A percentile compares a stretch with the other conserved stretches of the same genome.
These are phyloP conservation scores for Caretta caretta DNA, from an alignment of 2,113 vertebrate species.

Conservation along the genomic window DNA sequence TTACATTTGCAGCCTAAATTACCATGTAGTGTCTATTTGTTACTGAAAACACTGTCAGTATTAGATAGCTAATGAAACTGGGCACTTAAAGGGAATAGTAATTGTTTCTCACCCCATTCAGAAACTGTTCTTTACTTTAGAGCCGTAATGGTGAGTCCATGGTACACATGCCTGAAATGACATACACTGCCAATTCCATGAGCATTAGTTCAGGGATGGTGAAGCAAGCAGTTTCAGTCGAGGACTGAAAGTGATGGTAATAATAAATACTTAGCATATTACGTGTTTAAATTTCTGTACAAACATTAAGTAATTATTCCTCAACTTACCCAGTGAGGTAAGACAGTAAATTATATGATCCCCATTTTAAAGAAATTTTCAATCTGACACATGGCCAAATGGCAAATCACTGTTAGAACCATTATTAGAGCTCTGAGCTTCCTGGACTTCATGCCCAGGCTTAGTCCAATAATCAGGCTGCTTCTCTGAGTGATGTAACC, in stretches of 20 bases:
- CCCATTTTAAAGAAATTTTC: background rate
- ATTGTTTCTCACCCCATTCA: background rate
- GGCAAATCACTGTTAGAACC: background rate
- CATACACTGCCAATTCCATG: slow-evolving; percentile 4
- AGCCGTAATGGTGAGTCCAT: slow-evolving; percentile 22
- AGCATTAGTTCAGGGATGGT: background rate
- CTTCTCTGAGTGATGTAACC: background rate
- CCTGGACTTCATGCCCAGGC: background rate
- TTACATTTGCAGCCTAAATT: background rate
- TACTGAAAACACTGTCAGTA: no score
- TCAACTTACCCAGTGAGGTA: background rate
- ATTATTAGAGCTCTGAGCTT: background rate
- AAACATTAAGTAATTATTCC: background rate
- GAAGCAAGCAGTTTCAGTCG: slow-evolving; percentile 13
- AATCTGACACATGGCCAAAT: background rate
- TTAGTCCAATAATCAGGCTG: background rate
- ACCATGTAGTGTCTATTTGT: background rate
- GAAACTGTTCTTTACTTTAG: slow-evolving; percentile 1
- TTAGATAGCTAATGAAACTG: background rate
- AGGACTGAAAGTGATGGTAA: background rate
- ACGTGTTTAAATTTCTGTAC: background rate
- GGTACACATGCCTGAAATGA: background rate
- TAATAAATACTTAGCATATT: slow-evolving; percentile 22
- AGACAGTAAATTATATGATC: background rate
- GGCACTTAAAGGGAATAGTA: background rate